Evolutionary conservation across 2,113 vertebrate genomes (phyloP).

Genomic region (Jaculus jaculus): DNA sequence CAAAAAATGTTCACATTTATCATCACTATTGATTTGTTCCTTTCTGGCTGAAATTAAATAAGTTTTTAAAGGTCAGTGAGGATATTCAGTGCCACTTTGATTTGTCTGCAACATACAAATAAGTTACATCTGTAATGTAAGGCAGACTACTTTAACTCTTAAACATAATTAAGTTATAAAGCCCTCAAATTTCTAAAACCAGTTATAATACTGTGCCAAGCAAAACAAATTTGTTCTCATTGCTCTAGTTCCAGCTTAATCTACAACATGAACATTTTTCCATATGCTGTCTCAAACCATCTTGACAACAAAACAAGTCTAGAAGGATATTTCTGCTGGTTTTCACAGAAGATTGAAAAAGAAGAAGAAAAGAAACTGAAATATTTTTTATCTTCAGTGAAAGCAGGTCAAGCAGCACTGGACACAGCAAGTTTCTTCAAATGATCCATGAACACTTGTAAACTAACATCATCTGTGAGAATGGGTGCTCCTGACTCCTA

Average conservation of each 20-base stretch:
- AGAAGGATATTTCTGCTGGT: slow-evolving; percentile 40
- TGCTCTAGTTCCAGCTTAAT: slow-evolving; percentile 76
- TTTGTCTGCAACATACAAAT: slow-evolving; percentile 74
- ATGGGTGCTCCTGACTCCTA: slow-evolving; percentile 98
- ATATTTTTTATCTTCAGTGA: slow-evolving; percentile 70
- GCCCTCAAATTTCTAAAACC: slow-evolving; percentile 68
- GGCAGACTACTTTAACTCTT: slow-evolving; percentile 71
- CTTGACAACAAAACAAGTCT: slow-evolving; percentile 42
- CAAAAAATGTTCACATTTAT: slow-evolving; percentile 72
- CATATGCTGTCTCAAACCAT: slow-evolving; percentile 56
- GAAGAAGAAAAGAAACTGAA: slow-evolving; percentile 67
- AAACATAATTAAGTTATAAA: slow-evolving; percentile 74
- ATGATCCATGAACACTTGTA: slow-evolving; percentile 99
- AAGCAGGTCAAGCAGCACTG: slow-evolving; percentile 91
- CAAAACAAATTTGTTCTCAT: slow-evolving; percentile 77
- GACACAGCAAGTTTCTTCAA: slow-evolving; percentile 98
- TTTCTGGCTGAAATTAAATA: slow-evolving; percentile 72
- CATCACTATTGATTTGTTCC: slow-evolving; percentile 72
- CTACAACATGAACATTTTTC: slow-evolving; percentile 71
- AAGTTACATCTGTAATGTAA: slow-evolving; percentile 56
- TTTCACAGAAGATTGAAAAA: slow-evolving; percentile 55
- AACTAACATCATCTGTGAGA: slow-evolving; percentile 97
- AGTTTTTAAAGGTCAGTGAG: slow-evolving; percentile 67
- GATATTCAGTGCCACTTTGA: slow-evolving; percentile 68
- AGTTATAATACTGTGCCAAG: slow-evolving; percentile 77